phyloP scores from a whole-genome alignment of 1,140 invertebrate species.

The Trachymyrmex septentrionalis region DNA sequence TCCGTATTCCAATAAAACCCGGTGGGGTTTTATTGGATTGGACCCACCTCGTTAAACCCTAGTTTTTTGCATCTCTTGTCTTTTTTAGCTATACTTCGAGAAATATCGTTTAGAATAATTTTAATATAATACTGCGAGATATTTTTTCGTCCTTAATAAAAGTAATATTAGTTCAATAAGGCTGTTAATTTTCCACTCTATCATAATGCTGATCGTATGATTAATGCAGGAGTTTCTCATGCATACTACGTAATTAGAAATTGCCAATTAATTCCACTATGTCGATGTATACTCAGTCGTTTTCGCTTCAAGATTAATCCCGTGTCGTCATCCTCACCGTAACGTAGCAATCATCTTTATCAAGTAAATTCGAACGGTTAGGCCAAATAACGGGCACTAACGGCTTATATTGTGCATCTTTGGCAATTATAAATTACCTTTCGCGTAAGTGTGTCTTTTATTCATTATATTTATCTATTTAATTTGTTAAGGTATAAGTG shows the following conservation, averaged over 20 bases:
- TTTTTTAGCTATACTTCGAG: no score
- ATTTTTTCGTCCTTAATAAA: no score
- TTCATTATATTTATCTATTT: not conserved
- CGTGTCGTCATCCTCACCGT: slow-evolving; percentile 3
- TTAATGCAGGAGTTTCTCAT: not conserved
- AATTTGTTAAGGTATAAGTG: not conserved
- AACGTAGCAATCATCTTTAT: slow-evolving; percentile 39
- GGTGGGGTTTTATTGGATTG: no score
- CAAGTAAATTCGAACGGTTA: slow-evolving; percentile 49
- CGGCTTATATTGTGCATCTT: slow-evolving; percentile 41
- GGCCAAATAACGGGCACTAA: slow-evolving; percentile 50
- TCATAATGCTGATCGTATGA: not conserved
- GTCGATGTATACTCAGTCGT: not conserved
- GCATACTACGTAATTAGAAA: slow-evolving; percentile 32
- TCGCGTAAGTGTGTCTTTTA: slow-evolving; percentile 5
- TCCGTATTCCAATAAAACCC: no score
- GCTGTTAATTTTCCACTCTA: not conserved
- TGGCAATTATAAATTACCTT: slow-evolving; percentile 29
- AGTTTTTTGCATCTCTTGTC: no score
- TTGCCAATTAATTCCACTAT: slow-evolving; percentile 39
- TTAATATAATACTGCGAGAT: no score
- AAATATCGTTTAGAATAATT: no score
- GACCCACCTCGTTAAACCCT: no score
- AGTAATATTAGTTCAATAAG: no score
- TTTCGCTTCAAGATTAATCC: slow-evolving; percentile 3